Base-by-base conservation (phyloP, 2,888 invertebrate genomes). In the Leptodirus hochenwartii region DNA sequence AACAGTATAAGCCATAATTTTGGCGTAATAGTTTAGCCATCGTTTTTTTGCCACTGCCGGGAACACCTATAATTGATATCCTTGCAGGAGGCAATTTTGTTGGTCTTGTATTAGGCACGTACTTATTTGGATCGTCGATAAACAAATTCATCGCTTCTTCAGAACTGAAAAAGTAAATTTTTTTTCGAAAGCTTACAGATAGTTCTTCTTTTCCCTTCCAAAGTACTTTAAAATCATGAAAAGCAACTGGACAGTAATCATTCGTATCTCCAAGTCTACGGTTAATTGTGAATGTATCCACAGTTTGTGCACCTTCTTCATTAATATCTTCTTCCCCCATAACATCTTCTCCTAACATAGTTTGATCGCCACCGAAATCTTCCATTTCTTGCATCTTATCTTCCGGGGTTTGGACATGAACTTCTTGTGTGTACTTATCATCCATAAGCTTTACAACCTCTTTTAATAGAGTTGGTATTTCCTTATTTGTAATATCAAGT, bases 171-270 rank as follows among this genome's bases (percentile, higher is more conserved):
- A 59, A 54, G 47, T 70, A 64, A 2, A 63, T 37, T 50, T 61
- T 64, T 34, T 66, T 60, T 37, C 61, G 51, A 40, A 61, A 65
- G 40, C 59, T 59, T 1, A 58, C 53, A 12, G 56, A 47, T 40
- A 58, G 63, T 32, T 67, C 59, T 24, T 60, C 49, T 46, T 64
- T 67, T n/a, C 73, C 74, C 49, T 59, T 61, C 64, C 70, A 66
- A 12, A 74, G 44, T 6, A 68, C 53, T 23, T 58, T 54, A 39
- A 64, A 45, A 22, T 64, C 53, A 31, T 52, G 50, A 42, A 60
- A 63, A n/a, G 66, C 54, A 17, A 73, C 59, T 1, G 75, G 74
- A 43, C 75, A 75, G 41, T 62, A 74, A 39, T 56, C 41, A 36
- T 53, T 54, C 2, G 64, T 67, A 45, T 67, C 66, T n/a, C 73